These are phyloP conservation scores for Caenorhabditis sinica DNA, from an alignment of 2,888 invertebrate genomes.

Conservation along the genomic window DNA sequence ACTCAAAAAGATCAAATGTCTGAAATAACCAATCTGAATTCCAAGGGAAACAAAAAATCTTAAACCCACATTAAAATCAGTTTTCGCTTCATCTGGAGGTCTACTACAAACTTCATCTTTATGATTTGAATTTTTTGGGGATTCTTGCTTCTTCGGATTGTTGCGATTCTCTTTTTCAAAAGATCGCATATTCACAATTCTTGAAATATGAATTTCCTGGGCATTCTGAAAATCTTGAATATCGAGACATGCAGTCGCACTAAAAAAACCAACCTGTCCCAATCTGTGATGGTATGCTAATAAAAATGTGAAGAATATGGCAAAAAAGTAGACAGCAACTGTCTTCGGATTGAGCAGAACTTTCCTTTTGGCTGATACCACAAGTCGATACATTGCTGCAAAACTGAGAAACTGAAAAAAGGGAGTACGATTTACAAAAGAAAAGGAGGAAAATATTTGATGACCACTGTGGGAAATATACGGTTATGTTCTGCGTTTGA, in stretches of 20 bases:
- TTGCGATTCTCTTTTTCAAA: neutral
- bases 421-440: constrained; percentile 1
- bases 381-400: constrained; percentile 54
- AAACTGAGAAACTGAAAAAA: neutral
- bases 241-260: neutral
- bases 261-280: constrained; percentile 39
- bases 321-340: constrained; percentile 27
- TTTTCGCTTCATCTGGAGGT: constrained; percentile 30
- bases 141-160: neutral
- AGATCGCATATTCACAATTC: constrained; percentile 26
- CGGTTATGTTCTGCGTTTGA: constrained; percentile 12
- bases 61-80: constrained; percentile 52
- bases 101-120: constrained; percentile 1
- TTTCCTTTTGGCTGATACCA: constrained; percentile 54
- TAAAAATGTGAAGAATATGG: constrained; percentile 51
- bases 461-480: constrained; percentile 19
- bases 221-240: neutral
- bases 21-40: constrained; percentile 31
- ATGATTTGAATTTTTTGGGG: neutral
- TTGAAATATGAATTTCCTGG: constrained; percentile 9
- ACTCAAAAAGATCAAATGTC: constrained; percentile 71
- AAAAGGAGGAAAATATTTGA: constrained; percentile 21
- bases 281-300: constrained; percentile 57
- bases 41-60: neutral
- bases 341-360: constrained; percentile 49